phyloP scores from a whole-genome alignment of 2,113 vertebrate genomes.

The Prionailurus viverrinus region DNA sequence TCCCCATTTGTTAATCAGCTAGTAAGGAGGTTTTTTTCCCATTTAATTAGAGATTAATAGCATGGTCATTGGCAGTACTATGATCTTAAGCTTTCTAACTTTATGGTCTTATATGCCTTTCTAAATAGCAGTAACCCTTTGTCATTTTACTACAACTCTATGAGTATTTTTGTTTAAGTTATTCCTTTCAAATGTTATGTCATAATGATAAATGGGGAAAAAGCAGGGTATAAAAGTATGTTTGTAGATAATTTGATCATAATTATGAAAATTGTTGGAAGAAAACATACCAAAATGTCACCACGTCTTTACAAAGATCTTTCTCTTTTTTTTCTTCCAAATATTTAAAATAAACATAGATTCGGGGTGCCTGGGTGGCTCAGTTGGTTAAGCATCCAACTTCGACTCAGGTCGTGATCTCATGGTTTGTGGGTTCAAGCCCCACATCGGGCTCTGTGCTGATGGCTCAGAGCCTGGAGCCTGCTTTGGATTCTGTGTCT shows the following conservation, averaged over 20 bases:
- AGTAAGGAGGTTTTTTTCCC: background rate
- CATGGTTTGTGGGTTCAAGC: too few species aligned
- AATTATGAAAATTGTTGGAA: background rate
- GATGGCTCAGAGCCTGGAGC: too few species aligned
- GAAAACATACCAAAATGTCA: background rate
- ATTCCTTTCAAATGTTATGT: background rate
- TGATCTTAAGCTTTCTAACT: background rate
- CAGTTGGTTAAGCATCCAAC: too few species aligned
- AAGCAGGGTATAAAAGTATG: background rate
- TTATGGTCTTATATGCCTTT: background rate
- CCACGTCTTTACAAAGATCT: background rate
- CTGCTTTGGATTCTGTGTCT: too few species aligned
- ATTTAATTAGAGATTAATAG: background rate
- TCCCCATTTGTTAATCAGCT: background rate
- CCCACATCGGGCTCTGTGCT: too few species aligned
- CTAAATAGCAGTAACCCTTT: background rate
- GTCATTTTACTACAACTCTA: constrained; percentile 4
- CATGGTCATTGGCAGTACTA: background rate
- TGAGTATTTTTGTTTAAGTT: background rate
- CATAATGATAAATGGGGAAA: background rate
- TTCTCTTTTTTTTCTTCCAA: constrained; percentile 4
- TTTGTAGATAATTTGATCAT: constrained; percentile 14
- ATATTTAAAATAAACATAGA: background rate
- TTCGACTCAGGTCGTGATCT: too few species aligned
- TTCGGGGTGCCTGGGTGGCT: background rate